A percentile compares a stretch with the other conserved stretches of the same genome.
Evolutionary conservation across 2,113 vertebrate genomes (phyloP).

Genomic region (pig (Sus scrofa)): T2T-Sscrofa CM000828.6:19990501-19991000

Average conservation of each 20-base stretch:
- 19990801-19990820: slow-evolving; percentile 7
- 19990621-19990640: slow-evolving; percentile 69
- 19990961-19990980: not conserved
- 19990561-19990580: slow-evolving; percentile 62
- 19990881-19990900: slow-evolving; percentile 42
- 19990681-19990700: slow-evolving; percentile 67
- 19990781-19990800: slow-evolving; percentile 52
- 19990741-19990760: slow-evolving; percentile 57
- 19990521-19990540: not conserved
- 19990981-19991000: slow-evolving; percentile 15
- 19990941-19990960: not conserved
- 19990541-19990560: not conserved
- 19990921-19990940: slow-evolving; percentile 35
- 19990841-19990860: not conserved
- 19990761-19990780: slow-evolving; percentile 71
- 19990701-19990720: slow-evolving; percentile 70
- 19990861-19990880: slow-evolving; percentile 17
- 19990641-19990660: slow-evolving; percentile 59
- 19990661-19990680: slow-evolving; percentile 69
- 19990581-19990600: slow-evolving; percentile 62
- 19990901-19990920: not conserved
- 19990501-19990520: slow-evolving; percentile 8
- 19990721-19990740: slow-evolving; percentile 60
- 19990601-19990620: slow-evolving; percentile 58
- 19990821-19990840: slow-evolving; percentile 22